phyloP scores from a whole-genome alignment of 2,888 invertebrate species.

The Pristionchus entomophagus region DNA sequence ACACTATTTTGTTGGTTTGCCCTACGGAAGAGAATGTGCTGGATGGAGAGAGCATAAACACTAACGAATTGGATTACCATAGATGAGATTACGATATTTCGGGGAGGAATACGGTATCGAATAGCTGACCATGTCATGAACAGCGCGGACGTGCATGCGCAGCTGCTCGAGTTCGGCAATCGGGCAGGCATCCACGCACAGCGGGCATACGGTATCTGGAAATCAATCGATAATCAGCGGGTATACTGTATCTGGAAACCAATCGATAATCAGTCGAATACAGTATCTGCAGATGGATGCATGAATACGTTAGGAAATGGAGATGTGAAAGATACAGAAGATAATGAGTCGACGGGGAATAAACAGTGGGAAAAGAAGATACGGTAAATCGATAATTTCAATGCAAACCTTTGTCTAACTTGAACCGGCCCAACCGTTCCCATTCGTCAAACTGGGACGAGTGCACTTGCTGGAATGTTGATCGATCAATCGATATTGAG shows the following conservation, averaged over 20 bases:
- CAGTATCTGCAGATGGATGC: no score
- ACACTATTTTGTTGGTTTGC: no score
- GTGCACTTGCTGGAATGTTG: not conserved
- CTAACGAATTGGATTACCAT: not conserved
- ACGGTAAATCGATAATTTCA: not conserved
- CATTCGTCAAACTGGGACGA: not conserved
- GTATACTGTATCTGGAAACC: no score
- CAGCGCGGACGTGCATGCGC: not conserved
- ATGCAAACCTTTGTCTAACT: not conserved
- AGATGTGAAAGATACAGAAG: no score
- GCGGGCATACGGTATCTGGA: slow-evolving; percentile 16
- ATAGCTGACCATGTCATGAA: not conserved
- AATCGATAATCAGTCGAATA: no score
- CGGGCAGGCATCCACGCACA: not conserved
- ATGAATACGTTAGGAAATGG: no score
- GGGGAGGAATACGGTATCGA: not conserved
- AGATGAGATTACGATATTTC: not conserved
- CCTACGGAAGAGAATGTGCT: no score
- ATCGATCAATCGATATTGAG: no score
- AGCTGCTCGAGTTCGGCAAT: not conserved
- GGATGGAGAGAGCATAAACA: no score
- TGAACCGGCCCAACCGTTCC: not conserved
- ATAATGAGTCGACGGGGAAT: no score
- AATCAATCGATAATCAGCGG: no score
- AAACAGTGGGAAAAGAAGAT: no score